A percentile compares a stretch with the other conserved stretches of the same genome.
Evolutionary conservation across 1,140 invertebrate species (phyloP).

Genomic region (Scaptodrosophila lebanonensis): DNA sequence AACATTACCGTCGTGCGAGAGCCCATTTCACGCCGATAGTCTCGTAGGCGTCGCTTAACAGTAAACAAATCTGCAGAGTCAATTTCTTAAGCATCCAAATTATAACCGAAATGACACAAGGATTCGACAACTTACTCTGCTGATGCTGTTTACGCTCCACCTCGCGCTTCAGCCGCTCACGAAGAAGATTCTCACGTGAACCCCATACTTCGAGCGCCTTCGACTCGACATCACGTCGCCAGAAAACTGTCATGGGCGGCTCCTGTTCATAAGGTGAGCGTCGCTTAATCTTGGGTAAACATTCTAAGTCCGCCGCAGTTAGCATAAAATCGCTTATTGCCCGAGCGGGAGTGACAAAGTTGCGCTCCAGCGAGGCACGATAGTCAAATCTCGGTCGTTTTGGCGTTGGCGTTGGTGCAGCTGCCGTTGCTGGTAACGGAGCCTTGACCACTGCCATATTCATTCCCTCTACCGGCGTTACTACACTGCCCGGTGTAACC

Average conservation of each 20-base stretch:
- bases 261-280: conserved; percentile 95
- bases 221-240: conserved; percentile 95
- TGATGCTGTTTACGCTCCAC: conserved; percentile 87
- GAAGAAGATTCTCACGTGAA: conserved; percentile 86
- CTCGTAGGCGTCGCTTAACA: conserved; percentile 88
- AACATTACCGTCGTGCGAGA: conserved; percentile 79
- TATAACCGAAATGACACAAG: neutral
- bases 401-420: conserved; percentile 14
- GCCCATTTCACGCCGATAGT: conserved; percentile 87
- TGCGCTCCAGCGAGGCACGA: conserved; percentile 88
- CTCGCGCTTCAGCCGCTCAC: conserved; percentile 87
- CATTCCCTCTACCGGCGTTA: too few relatives aligned
- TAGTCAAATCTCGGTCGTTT: conserved; percentile 84
- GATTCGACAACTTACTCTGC: conserved; percentile 82
- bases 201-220: conserved; percentile 95
- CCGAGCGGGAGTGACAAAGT: conserved; percentile 94
- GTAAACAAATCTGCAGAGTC: conserved; percentile 87
- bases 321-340: conserved; percentile 95
- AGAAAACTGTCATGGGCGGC: conserved; percentile 95
- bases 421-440: neutral
- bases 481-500: neutral
- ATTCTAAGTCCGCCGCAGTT: conserved; percentile 90
- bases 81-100: conserved; percentile 6
- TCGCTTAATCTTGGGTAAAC: conserved; percentile 91
- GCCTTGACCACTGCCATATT: neutral